Conservation (phyloP, 1,140 invertebrate species). For the Tetramorium alpestre region DNA sequence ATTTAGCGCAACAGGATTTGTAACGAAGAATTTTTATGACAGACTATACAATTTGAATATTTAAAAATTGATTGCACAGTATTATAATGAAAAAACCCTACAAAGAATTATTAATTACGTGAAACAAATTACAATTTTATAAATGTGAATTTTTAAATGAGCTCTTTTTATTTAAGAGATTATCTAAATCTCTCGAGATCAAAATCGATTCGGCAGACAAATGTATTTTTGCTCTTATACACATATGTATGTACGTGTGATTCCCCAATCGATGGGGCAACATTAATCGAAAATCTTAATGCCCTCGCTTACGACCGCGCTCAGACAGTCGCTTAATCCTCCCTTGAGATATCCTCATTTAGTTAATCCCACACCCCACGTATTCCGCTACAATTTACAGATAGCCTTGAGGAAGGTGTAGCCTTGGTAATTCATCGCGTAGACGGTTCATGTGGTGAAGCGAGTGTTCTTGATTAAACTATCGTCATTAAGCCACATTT, state of each 20-base stretch:
- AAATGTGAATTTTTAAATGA: neutral
- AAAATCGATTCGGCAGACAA: neutral
- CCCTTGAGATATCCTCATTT: conserved; percentile 75
- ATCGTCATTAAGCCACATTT: conserved; percentile 23
- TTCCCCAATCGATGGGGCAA: conserved; percentile 53
- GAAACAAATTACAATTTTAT: neutral
- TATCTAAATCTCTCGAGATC: neutral
- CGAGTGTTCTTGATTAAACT: conserved; percentile 37
- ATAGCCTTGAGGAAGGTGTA: conserved; percentile 52
- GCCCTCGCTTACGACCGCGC: conserved; percentile 70
- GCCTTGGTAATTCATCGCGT: conserved; percentile 43
- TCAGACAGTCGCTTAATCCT: conserved; percentile 78
- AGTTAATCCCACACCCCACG: conserved; percentile 70
- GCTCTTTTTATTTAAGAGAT: neutral
- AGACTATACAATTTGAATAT: neutral
- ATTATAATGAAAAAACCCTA: neutral
- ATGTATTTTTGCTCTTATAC: neutral
- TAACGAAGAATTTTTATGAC: neutral
- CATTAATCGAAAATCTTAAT: conserved; percentile 77
- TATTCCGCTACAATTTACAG: conserved; percentile 52
- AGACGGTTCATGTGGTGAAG: conserved; percentile 36
- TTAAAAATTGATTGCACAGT: neutral
- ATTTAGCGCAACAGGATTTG: neutral
- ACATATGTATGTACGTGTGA: neutral
- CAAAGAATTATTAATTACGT: neutral